phyloP scores from a whole-genome alignment of 2,113 vertebrate genomes.

The Jaculus jaculus region DNA sequence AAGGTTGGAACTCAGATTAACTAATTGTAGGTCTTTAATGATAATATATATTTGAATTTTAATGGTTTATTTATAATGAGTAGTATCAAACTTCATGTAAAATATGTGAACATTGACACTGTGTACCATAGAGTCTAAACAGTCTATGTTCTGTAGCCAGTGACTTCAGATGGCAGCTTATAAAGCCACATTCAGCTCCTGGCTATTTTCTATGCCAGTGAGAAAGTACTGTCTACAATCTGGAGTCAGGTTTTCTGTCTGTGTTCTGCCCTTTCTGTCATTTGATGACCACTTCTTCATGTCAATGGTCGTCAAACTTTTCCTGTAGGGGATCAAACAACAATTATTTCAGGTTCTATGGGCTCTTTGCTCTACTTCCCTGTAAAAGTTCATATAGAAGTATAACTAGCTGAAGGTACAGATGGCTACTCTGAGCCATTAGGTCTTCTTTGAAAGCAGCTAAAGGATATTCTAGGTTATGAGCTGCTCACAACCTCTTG shows the following conservation, averaged over 20 bases:
- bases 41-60: not conserved
- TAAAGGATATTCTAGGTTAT: too few relatives aligned
- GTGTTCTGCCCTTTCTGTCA: not conserved
- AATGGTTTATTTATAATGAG: not conserved
- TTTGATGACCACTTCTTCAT: not conserved
- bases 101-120: not conserved
- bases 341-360: not conserved
- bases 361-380: not conserved
- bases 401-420: too few relatives aligned
- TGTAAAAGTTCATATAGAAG: not conserved
- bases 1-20: not conserved
- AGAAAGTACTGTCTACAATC: rapidly evolving
- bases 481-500: not conserved
- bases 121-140: too few relatives aligned
- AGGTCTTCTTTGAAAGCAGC: not conserved
- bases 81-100: not conserved
- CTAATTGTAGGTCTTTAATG: not conserved
- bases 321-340: not conserved
- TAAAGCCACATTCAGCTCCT: not conserved
- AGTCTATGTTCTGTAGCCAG: too few relatives aligned
- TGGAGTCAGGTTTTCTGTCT: rapidly evolving
- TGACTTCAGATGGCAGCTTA: not conserved
- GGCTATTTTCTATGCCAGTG: too few relatives aligned
- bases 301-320: not conserved
- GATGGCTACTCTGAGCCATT: not conserved